Conservation (phyloP, 2,113 vertebrate genomes). For the Podarcis muralis region DNA sequence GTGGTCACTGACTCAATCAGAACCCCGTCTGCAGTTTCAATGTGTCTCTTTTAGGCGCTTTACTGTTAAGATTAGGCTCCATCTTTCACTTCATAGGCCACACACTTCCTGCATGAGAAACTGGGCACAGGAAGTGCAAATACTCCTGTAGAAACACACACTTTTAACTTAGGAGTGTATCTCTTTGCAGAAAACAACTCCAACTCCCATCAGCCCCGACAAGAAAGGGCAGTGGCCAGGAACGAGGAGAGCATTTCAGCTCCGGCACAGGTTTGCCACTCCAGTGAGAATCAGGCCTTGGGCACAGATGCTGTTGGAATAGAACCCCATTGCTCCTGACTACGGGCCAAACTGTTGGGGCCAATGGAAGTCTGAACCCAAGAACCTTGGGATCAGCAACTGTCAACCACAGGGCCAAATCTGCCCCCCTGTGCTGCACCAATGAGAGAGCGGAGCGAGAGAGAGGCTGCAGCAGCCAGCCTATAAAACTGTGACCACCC, state of each 20-base stretch:
- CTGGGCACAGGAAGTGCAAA: neutral
- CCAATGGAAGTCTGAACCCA: too few relatives aligned
- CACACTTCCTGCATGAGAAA: neutral
- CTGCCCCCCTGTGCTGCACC: neutral
- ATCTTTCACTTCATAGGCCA: neutral
- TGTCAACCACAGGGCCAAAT: neutral
- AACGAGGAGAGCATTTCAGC: too few relatives aligned
- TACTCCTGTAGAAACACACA: neutral
- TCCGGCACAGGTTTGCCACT: neutral
- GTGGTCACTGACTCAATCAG: constrained; percentile 9
- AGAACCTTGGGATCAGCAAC: neutral
- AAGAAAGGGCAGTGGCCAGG: too few relatives aligned
- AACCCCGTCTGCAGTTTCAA: neutral
- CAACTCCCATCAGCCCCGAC: neutral
- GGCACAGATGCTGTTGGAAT: neutral
- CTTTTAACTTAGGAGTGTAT: neutral
- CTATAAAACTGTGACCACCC: neutral
- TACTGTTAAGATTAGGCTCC: neutral
- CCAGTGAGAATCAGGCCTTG: neutral
- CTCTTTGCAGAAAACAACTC: neutral
- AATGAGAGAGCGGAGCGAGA: neutral
- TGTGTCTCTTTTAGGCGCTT: neutral
- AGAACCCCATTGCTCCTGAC: too few relatives aligned
- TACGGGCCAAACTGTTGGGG: too few relatives aligned
- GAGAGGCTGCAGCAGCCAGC: neutral